These are phyloP conservation scores for Monochamus saltuarius DNA, from an alignment of 1,140 invertebrate genomes.

Conservation along the genomic window DNA sequence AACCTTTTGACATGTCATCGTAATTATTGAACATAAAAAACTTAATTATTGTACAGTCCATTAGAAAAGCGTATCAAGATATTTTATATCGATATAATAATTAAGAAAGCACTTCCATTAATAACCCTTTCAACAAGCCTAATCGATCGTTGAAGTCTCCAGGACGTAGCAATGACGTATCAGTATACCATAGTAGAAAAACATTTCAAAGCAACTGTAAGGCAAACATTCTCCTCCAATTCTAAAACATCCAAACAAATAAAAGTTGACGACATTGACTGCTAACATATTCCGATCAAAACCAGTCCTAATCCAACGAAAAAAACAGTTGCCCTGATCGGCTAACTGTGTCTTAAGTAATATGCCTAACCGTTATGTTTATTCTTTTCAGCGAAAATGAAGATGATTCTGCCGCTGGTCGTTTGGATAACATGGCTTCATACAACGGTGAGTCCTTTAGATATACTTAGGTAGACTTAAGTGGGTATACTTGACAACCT, in stretches of 20 bases:
- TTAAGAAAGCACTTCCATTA: no score
- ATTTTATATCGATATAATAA: no score
- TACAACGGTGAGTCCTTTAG: conserved; percentile 54
- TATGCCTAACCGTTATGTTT: conserved; percentile 26
- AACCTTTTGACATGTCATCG: no score
- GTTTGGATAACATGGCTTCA: conserved; percentile 62
- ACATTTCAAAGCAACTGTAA: not conserved
- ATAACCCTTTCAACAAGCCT: not conserved
- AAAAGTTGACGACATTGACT: not conserved
- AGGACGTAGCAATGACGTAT: not conserved
- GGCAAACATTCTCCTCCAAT: not conserved
- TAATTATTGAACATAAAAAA: no score
- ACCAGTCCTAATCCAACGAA: conserved; percentile 1
- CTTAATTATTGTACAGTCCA: no score
- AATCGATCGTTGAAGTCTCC: not conserved
- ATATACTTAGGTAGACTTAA: not conserved
- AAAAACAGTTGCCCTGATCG: not conserved
- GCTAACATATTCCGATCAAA: not conserved
- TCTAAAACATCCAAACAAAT: not conserved
- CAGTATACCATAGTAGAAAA: not conserved
- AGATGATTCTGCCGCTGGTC: conserved; percentile 71
- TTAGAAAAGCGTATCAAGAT: no score
- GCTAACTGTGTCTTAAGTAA: not conserved
- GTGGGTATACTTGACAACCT: not conserved
- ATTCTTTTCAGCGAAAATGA: conserved; percentile 67